phyloP scores from a whole-genome alignment of 1,140 invertebrate genomes.

The Cydia strobilella region DNA sequence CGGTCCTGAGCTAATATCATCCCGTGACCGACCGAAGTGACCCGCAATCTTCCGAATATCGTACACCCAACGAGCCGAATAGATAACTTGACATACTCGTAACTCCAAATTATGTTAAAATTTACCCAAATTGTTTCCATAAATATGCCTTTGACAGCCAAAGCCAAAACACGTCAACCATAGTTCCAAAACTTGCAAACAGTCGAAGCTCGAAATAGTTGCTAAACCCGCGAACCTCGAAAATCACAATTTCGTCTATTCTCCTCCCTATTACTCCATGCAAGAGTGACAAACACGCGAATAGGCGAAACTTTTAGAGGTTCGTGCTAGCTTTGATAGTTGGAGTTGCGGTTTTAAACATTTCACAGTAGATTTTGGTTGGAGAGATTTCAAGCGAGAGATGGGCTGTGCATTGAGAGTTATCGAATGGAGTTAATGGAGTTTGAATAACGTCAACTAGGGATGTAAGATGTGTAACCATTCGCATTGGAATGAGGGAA shows the following conservation, averaged over 20 bases:
- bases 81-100: too few species aligned
- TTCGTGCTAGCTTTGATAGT: background rate
- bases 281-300: too few species aligned
- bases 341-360: background rate
- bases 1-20: too few species aligned
- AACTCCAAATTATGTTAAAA: background rate
- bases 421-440: background rate
- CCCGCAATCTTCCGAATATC: too few species aligned
- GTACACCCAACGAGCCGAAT: too few species aligned
- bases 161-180: constrained; percentile 7
- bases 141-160: background rate
- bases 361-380: background rate
- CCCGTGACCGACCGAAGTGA: too few species aligned
- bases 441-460: background rate
- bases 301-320: too few species aligned
- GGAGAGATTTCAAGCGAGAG: background rate
- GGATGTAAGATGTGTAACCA: background rate
- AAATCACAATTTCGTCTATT: too few species aligned
- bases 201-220: background rate
- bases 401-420: too few species aligned
- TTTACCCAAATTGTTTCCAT: background rate
- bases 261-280: too few species aligned
- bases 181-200: background rate
- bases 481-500: background rate
- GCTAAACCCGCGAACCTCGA: background rate